Base-by-base conservation (phyloP, 2,797 vertebrate genomes). In the Pteropus rufus region DNA sequence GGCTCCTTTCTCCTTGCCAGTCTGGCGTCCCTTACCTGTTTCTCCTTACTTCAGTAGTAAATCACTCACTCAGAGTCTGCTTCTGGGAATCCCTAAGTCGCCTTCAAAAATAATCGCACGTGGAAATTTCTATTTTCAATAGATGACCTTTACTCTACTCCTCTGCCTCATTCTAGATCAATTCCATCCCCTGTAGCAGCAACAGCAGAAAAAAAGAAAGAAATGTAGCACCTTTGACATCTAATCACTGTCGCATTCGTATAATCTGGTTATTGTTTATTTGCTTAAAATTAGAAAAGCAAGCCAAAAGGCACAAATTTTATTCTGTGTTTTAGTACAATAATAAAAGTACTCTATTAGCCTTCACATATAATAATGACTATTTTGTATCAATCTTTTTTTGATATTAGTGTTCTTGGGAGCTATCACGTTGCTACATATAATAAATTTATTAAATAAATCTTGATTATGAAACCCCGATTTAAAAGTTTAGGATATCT, bases 391-490 rank as follows among this genome's bases (percentile, higher is more conserved):
- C 79, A 39, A 80, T 93, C 46, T 77, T 73, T 83, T 83, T 77
- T 69, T 85, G 4, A 65, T 75, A 24, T 76, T 93, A 80, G 8
- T 75, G 7, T 73, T 73, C 64, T 96, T 88, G 82, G 64, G 29
- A 93, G 89, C 31, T 87, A 92, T 26, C 16, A n/a, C 34, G 10
- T 67, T 76, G 41, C 44, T 72, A 90, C 12, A 85, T 89, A 80
- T 2, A 84, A 67, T 93, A 95, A 56, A 86, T 86, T 75, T 86
- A 76, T 77, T 83, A 93, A 87, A 81, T 83, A 94, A 87, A 81
- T 64, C 5, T 92, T 94, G 41, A 88, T 89, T 87, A 34, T 83
- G 54, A 96, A 81, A 87, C 46, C 34, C 2, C 21, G 85, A 85
- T 77, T 75, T 93, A 69, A 93, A 79, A 79, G 36, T 72, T 84